phyloP scores from a whole-genome alignment of 2,113 vertebrate species.

The Coturnix japonica region DNA sequence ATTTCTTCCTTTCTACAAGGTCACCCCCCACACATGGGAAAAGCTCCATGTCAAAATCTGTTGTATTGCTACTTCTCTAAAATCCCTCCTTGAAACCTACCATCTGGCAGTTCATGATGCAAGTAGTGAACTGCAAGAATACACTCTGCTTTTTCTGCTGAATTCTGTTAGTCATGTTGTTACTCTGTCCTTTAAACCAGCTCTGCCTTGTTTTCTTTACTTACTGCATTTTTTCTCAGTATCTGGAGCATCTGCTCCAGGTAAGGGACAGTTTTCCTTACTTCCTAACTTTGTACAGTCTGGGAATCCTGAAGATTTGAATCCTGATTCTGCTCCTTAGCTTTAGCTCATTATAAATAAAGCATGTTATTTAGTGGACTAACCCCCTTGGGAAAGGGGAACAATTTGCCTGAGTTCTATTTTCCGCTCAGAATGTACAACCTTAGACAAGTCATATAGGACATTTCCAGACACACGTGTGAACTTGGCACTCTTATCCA shows the following conservation, averaged over 20 bases:
- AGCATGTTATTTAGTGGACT: neutral
- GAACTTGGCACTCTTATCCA: neutral
- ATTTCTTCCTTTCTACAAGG: conserved; percentile 39
- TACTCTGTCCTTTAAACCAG: conserved; percentile 36
- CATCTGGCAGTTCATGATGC: conserved; percentile 66
- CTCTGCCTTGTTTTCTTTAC: conserved; percentile 42
- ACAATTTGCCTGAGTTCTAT: neutral
- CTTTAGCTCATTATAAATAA: neutral
- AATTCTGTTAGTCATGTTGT: conserved; percentile 46
- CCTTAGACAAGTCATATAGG: neutral
- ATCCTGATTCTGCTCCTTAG: neutral
- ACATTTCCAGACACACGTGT: neutral
- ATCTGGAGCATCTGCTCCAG: neutral
- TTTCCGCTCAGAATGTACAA: neutral
- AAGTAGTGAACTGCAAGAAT: conserved; percentile 56
- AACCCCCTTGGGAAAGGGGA: neutral
- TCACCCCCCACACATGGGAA: conserved; percentile 54
- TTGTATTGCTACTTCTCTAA: conserved; percentile 55
- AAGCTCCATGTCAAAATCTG: conserved; percentile 65
- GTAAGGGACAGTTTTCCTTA: neutral
- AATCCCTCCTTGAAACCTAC: conserved; percentile 64
- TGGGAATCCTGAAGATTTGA: neutral
- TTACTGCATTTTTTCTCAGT: neutral
- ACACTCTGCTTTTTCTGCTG: conserved; percentile 37
- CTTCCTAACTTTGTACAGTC: neutral